Percentiles rank a stretch among this genome's conserved stretches.
Evolutionary conservation across 1,140 invertebrate genomes (phyloP).

Genomic region (Neotoxoptera formosana): DNA sequence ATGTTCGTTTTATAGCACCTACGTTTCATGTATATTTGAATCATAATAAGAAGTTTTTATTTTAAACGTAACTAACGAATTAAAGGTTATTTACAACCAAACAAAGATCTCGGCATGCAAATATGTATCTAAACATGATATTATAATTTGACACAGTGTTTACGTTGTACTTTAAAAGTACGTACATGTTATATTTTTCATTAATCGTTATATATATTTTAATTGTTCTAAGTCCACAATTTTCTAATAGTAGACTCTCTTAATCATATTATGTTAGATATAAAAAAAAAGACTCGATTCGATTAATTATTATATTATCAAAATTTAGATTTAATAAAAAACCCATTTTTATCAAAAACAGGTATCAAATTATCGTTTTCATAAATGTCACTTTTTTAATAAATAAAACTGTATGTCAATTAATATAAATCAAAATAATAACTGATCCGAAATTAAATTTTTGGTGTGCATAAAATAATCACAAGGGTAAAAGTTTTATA

Average conservation of each 20-base stretch:
- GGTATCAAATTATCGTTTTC: not conserved
- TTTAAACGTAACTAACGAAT: too few relatives aligned
- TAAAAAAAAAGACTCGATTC: not conserved
- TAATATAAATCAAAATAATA: slow-evolving; percentile 21
- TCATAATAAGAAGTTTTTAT: too few relatives aligned
- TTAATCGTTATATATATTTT: too few relatives aligned
- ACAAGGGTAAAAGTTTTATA: slow-evolving; percentile 25
- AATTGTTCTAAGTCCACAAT: too few relatives aligned
- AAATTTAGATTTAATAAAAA: not conserved
- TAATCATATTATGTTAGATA: not conserved
- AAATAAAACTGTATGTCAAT: not conserved
- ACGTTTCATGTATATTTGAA: too few relatives aligned
- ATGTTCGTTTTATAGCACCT: too few relatives aligned
- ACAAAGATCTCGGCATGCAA: too few relatives aligned
- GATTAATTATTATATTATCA: not conserved
- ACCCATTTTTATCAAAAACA: not conserved
- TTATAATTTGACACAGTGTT: too few relatives aligned
- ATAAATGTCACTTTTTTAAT: not conserved
- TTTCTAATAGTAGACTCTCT: not conserved
- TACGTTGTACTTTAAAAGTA: too few relatives aligned
- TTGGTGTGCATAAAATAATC: slow-evolving; percentile 17
- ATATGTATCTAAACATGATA: too few relatives aligned
- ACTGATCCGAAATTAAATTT: slow-evolving; percentile 1
- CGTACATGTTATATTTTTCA: too few relatives aligned
- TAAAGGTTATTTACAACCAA: too few relatives aligned